Percentiles rank a stretch among this genome's conserved stretches.
Conservation (phyloP, 2,113 vertebrate species). For the Leucopsar rothschildi region DNA sequence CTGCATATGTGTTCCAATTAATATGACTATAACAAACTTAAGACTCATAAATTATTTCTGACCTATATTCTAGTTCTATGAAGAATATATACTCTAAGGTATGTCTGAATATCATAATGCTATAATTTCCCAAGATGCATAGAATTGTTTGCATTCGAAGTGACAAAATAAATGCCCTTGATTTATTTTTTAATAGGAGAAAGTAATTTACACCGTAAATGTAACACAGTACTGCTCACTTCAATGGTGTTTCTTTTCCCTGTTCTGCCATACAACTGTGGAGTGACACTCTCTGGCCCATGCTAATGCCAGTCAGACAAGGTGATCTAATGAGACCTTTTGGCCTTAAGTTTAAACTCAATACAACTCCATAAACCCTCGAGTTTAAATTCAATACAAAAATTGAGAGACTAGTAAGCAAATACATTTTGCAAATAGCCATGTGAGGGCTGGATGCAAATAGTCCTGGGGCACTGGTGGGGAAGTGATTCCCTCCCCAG, state of each 20-base stretch:
- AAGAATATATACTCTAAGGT: slow-evolving; percentile 52
- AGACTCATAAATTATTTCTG: slow-evolving; percentile 58
- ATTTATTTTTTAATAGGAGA: slow-evolving; percentile 34
- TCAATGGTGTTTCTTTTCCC: slow-evolving; percentile 33
- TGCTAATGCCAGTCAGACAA: neutral
- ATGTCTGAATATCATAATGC: slow-evolving; percentile 21
- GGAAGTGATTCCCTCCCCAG: neutral
- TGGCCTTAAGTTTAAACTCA: neutral
- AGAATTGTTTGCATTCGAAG: slow-evolving; percentile 43
- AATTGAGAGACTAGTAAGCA: neutral
- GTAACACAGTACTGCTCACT: slow-evolving; percentile 34
- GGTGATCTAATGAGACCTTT: neutral
- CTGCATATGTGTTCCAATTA: slow-evolving; percentile 55
- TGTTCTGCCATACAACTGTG: neutral
- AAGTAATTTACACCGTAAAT: slow-evolving; percentile 53
- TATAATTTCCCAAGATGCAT: slow-evolving; percentile 30
- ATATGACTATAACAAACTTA: slow-evolving; percentile 65
- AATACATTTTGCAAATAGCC: slow-evolving; percentile 8
- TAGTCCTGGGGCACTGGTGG: neutral
- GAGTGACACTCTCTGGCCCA: neutral
- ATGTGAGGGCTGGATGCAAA: neutral
- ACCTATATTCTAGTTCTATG: slow-evolving; percentile 50
- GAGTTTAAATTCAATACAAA: neutral
- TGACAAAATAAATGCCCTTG: slow-evolving; percentile 38
- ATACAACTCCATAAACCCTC: neutral